A percentile compares a stretch with the other conserved stretches of the same genome.
These are phyloP conservation scores for Ceuthmochares aereus DNA, from an alignment of 2,113 vertebrate species.

Conservation along the genomic window DNA sequence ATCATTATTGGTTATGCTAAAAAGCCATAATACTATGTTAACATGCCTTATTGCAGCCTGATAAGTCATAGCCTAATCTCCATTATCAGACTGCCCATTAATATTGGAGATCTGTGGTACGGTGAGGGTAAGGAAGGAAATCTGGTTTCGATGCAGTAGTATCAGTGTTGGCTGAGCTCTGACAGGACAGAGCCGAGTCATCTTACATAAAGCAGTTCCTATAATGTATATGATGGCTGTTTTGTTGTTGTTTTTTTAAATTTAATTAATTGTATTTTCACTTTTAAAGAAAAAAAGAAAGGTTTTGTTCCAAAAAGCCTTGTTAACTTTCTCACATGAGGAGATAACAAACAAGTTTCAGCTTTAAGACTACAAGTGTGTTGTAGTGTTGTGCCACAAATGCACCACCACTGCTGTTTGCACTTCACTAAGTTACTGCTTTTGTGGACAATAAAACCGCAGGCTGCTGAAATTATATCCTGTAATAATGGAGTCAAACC, in stretches of 20 bases:
- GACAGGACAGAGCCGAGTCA: not conserved
- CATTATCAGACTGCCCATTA: constrained; percentile 42
- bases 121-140: constrained; percentile 1
- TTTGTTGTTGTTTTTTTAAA: no score
- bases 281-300: not conserved
- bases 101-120: not conserved
- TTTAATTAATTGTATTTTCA: no score
- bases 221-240: not conserved
- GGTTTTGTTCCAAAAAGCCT: not conserved
- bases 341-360: not conserved
- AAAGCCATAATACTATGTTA: constrained; percentile 49
- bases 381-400: not conserved
- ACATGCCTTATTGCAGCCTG: constrained; percentile 36
- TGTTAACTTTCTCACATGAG: not conserved
- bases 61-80: constrained; percentile 47
- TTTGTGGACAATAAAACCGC: constrained; percentile 62
- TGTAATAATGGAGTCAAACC: constrained; percentile 43
- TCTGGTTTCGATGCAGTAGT: constrained; percentile 2
- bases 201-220: not conserved
- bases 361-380: not conserved
- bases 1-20: constrained; percentile 43
- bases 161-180: not conserved
- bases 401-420: constrained; percentile 6
- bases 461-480: constrained; percentile 49
- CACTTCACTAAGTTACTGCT: constrained; percentile 31